Evolutionary conservation across 2,797 vertebrate species (phyloP), one percentile per base, ranked within the genome.

Genomic region (Microcaecilia unicolor): DNA sequence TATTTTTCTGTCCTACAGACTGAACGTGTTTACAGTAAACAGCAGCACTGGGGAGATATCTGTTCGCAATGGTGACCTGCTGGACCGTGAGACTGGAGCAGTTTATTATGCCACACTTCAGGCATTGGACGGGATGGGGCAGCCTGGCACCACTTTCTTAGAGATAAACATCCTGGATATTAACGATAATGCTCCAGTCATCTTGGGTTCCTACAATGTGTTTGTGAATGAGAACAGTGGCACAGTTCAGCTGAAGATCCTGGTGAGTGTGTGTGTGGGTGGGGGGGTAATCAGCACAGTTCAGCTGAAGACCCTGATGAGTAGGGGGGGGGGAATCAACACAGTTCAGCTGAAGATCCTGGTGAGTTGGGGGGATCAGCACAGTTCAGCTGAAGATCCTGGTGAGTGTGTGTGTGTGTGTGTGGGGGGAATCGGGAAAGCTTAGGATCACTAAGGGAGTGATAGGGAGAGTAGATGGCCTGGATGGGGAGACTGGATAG

Each of bases 81-180:
- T 98, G 68, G 89, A 98, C 65, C 63, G 91, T 1, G 94, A 97
- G 58, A 35, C 31, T 44, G 83, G 70, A 25, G 56, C 83, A 4
- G 37, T 79, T 50, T 88, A 82, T 66, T 79, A 82, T 1, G 79
- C 72, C 22, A 97, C 86, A 1, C 69, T 98, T 40, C 84, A 88
- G 70, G 96, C 91, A 43, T 68, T 4, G 4, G 94, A 98, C 6
- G 72, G 76, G 0, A 70, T 28, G 0, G 21, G 20, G 18, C 74
- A 80, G 15, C 66, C 55, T 0, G 81, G 81, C 19, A 76, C 73
- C 5, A 77, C 92, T 0, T 50, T 53, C 4, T 61, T 99, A 47
- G 75, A 91, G 58, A 85, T 99, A 44, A 60, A 59, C 0, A 28
- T 99, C 44, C 42, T 62, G 8, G 96, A 99, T 25, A 64, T 72